These are phyloP conservation scores for Heterohyrax brucei DNA, from an alignment of 2,797 vertebrate genomes.

Conservation along the genomic window DNA sequence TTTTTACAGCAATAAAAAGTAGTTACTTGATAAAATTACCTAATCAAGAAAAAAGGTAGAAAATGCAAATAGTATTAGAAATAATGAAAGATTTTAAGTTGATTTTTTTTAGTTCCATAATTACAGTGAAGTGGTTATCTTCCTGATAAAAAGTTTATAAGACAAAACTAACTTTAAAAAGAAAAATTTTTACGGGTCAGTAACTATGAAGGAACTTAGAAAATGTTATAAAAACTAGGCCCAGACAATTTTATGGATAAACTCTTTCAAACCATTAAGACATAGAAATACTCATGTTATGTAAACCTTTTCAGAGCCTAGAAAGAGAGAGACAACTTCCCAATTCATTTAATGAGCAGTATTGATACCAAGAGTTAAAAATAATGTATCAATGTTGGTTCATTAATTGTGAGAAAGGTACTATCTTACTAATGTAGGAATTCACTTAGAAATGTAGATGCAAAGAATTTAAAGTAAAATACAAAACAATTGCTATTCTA, in stretches of 20 bases:
- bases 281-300: not conserved
- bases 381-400: not conserved
- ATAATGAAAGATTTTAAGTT: not conserved
- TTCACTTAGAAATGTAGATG: not conserved
- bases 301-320: not conserved
- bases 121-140: not conserved
- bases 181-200: not conserved
- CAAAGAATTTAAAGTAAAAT: slow-evolving; percentile 9
- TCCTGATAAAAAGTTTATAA: slow-evolving; percentile 29
- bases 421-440: not conserved
- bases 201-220: slow-evolving; percentile 12
- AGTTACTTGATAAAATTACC: too few relatives aligned
- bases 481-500: not conserved
- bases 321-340: not conserved
- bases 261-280: not conserved
- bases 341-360: not conserved
- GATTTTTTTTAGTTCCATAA: not conserved
- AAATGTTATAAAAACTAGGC: slow-evolving; percentile 7
- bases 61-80: not conserved
- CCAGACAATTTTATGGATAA: not conserved
- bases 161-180: not conserved
- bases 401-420: slow-evolving; percentile 2
- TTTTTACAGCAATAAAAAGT: too few relatives aligned
- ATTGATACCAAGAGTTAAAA: not conserved
- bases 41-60: not conserved